Conservation (phyloP, 2,113 vertebrate species). For the Lagopus muta region DNA sequence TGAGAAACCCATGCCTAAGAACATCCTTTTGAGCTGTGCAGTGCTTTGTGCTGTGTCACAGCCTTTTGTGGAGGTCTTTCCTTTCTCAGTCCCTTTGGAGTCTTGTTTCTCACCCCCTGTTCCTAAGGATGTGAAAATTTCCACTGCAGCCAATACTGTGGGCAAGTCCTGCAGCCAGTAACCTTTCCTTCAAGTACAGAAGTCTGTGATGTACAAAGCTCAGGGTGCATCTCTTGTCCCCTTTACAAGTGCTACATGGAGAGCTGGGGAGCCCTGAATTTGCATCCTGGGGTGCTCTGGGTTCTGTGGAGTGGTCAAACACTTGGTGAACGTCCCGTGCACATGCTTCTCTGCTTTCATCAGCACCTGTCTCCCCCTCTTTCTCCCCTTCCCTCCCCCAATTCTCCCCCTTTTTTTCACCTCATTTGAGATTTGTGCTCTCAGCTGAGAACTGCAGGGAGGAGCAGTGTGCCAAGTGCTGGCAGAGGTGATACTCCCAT, state of each 20-base stretch:
- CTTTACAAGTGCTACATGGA: neutral
- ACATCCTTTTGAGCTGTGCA: neutral
- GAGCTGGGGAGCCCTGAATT: neutral
- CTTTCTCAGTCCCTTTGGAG: neutral
- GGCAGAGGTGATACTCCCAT: neutral
- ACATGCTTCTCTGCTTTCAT: neutral
- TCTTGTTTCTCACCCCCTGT: neutral
- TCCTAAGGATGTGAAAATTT: neutral
- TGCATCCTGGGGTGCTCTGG: neutral
- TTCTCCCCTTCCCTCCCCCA: neutral
- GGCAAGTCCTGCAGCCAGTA: neutral
- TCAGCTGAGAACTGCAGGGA: rapidly evolving
- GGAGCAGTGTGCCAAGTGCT: neutral
- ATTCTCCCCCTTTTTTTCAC: rapidly evolving
- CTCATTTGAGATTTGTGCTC: neutral
- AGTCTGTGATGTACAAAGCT: neutral
- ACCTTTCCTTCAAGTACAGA: neutral
- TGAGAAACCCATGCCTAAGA: neutral
- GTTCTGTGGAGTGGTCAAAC: neutral
- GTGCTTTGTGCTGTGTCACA: neutral
- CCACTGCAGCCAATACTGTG: neutral
- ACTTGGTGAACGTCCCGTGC: rapidly evolving
- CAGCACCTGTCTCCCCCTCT: neutral
- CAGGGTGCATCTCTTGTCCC: neutral
- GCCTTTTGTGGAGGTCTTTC: neutral